Evolutionary conservation across 2,888 invertebrate species (phyloP), one percentile per base, ranked within the genome.

Genomic region (Scrobipalpa atriplicella): DNA sequence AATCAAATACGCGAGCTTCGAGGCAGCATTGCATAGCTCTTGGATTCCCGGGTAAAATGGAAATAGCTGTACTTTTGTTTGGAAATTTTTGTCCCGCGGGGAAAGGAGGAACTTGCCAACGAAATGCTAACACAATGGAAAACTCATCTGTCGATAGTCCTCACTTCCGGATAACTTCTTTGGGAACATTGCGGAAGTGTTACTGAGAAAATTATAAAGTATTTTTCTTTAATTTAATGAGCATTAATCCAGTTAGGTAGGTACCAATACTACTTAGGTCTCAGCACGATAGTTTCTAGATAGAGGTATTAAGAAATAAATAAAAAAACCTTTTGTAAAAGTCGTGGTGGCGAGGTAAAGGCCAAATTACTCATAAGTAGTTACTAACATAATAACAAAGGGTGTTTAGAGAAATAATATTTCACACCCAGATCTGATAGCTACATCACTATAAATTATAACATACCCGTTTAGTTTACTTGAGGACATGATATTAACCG

Each of bases 61-160:
- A 64, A 64, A 64, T 64, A 19, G 41, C 41, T 41, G 56, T 39
- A 54, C 65, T 58, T 64, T 65, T 65, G 58, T 65, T 47, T 60
- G 5, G 38, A 65, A 58, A 16, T 65, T 65, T 56, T 56, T 41
- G 19, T 41, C 54, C 41, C 39, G 41, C 21, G 41, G 18, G n/a
- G 39, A 39, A 54, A 13, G 19, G 52, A 54, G 39, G 16, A 60
- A 65, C 47, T 47, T 65, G 58, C 43, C 41, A 65, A 43, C 41
- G 56, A 56, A 65, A 65, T 43, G 65, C 43, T 60, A 47, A 60
- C 29, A 36, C 65, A 60, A 64, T 54, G 41, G 3, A 41, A 47
- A 62, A 47, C 62, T 62, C 62, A 62, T 62, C 62, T 51, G 62
- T 29, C 47, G 62, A 62, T 47, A 51, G 39, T 36, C 36, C 16